Conservation (phyloP, 2,113 vertebrate species). For the Alosa alosa region DNA sequence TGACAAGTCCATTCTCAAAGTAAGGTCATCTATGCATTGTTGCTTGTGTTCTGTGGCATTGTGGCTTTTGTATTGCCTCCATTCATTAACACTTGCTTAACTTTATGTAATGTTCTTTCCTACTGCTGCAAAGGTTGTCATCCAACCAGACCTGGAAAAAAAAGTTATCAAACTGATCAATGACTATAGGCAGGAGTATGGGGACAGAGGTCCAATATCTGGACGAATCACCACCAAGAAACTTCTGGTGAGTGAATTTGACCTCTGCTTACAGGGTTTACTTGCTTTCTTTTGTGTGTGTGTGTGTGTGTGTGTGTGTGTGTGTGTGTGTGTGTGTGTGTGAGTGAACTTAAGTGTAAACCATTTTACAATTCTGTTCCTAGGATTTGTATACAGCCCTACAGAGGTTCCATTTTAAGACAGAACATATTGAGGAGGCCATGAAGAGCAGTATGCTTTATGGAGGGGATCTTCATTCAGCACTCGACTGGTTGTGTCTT, state of each 20-base stretch:
- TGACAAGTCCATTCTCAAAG: conserved; percentile 92
- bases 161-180: conserved; percentile 91
- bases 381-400: conserved; percentile 94
- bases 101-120: neutral
- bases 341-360: too few relatives aligned
- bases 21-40: conserved; percentile 45
- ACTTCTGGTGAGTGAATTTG: conserved; percentile 76
- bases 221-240: conserved; percentile 91
- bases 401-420: conserved; percentile 87
- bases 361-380: neutral
- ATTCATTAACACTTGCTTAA: neutral
- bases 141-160: conserved; percentile 87
- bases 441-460: conserved; percentile 93
- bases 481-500: conserved; percentile 96
- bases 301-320: neutral
- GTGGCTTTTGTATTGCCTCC: neutral
- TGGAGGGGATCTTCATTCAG: conserved; percentile 95
- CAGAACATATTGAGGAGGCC: conserved; percentile 93
- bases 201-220: conserved; percentile 85
- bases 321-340: neutral
- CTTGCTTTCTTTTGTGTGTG: neutral
- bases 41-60: neutral
- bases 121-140: conserved; percentile 75
- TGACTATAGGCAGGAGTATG: conserved; percentile 83
- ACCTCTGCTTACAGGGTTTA: neutral